A percentile compares a stretch with the other conserved stretches of the same genome.
Conservation (phyloP, 2,113 vertebrate genomes). For the Coturnix japonica region DNA sequence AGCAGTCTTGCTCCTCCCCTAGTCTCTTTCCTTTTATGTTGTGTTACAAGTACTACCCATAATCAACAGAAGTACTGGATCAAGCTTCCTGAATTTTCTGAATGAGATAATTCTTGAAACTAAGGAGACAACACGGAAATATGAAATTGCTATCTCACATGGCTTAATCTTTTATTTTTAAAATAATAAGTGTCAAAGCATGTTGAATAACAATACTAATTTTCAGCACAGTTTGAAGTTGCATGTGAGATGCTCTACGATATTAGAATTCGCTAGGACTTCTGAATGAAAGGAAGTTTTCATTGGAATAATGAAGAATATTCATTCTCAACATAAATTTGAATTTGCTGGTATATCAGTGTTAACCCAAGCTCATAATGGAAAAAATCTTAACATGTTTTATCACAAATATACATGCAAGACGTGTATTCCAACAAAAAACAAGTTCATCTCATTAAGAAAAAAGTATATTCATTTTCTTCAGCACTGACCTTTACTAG, state of each 20-base stretch:
- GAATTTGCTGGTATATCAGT: background rate
- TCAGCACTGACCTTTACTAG: conserved; percentile 85
- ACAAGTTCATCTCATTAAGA: background rate
- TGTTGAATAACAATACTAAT: background rate
- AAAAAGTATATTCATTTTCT: background rate
- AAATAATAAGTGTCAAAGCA: background rate
- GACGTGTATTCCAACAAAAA: too few relatives aligned
- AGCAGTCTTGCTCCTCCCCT: background rate
- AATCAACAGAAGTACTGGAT: background rate
- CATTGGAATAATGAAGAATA: background rate
- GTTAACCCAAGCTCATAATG: background rate
- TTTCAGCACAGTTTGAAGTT: background rate
- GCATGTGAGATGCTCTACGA: background rate
- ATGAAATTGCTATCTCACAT: background rate
- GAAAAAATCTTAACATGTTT: background rate
- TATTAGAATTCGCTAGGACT: background rate
- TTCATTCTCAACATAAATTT: background rate
- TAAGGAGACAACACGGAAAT: background rate
- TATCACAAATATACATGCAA: background rate
- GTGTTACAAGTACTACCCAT: background rate
- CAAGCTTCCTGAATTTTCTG: background rate
- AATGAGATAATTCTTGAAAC: background rate
- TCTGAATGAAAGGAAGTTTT: background rate
- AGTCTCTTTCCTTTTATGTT: background rate
- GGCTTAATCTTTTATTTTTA: background rate